These are phyloP conservation scores for Motacilla tschutschensis DNA, from an alignment of 2,113 vertebrate genomes.

Conservation along the genomic window DNA sequence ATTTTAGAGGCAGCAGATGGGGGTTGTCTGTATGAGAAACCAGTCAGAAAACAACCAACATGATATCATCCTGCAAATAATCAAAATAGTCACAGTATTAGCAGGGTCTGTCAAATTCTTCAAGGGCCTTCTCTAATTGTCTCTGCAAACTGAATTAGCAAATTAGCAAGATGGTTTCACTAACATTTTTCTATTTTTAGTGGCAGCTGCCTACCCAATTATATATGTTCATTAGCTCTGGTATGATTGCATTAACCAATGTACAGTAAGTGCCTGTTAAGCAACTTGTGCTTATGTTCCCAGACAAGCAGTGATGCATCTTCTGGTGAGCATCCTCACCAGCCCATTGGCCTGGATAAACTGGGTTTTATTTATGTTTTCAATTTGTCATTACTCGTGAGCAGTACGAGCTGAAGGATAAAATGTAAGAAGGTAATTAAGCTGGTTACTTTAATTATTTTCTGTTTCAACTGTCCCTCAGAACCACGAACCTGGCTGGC, in stretches of 20 bases:
- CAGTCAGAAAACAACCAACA: accelerated
- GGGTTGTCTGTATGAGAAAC: background rate
- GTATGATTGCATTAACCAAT: slow-evolving; percentile 50
- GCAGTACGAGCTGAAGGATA: slow-evolving; percentile 23
- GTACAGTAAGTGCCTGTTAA: slow-evolving; percentile 36
- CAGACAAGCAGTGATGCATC: slow-evolving; percentile 32
- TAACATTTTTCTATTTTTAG: background rate
- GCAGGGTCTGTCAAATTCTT: slow-evolving; percentile 3
- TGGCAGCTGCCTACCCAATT: slow-evolving; percentile 41
- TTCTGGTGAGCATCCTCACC: background rate
- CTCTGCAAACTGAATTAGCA: slow-evolving; percentile 39
- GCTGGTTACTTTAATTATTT: slow-evolving; percentile 66
- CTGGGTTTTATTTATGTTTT: slow-evolving; percentile 38
- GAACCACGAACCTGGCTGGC: slow-evolving; percentile 48
- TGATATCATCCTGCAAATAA: background rate
- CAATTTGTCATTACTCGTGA: slow-evolving; percentile 19
- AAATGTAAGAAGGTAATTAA: slow-evolving; percentile 59
- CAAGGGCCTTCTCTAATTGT: slow-evolving; percentile 12
- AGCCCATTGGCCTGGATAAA: slow-evolving; percentile 13
- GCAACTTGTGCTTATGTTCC: slow-evolving; percentile 28
- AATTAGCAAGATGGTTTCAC: slow-evolving; percentile 21
- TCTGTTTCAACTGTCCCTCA: slow-evolving; percentile 58
- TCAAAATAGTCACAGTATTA: background rate
- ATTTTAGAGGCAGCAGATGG: background rate
- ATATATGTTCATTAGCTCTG: slow-evolving; percentile 40